Evolutionary conservation across 2,113 vertebrate genomes (phyloP).

Genomic region (Oxyruncus cristatus): DNA sequence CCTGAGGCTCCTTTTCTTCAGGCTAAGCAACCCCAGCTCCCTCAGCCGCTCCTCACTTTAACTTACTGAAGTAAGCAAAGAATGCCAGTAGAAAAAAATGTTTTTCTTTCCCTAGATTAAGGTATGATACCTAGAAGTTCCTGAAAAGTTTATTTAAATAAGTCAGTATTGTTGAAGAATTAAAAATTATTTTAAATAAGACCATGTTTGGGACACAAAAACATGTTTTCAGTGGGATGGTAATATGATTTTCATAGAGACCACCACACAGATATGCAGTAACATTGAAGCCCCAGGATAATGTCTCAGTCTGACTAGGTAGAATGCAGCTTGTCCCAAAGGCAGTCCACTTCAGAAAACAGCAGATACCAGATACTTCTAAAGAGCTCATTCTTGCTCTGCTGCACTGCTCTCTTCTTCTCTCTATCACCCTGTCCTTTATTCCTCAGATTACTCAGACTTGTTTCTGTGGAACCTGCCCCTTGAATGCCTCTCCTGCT

Average conservation of each 20-base stretch:
- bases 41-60: background rate
- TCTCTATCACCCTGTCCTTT: background rate
- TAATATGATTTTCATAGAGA: background rate
- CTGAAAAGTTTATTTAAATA: background rate
- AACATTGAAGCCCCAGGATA: background rate
- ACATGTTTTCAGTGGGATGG: background rate
- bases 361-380: background rate
- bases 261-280: background rate
- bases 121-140: background rate
- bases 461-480: background rate
- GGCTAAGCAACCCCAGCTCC: background rate
- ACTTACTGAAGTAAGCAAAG: background rate
- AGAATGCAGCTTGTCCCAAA: background rate
- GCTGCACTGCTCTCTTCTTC: background rate
- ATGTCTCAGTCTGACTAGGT: background rate
- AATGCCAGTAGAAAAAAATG: background rate
- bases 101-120: background rate
- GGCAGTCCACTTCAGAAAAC: background rate
- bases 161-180: background rate
- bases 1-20: background rate
- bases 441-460: background rate
- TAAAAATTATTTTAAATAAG: background rate
- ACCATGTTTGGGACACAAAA: background rate
- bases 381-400: background rate
- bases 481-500: background rate